Evolutionary conservation across 2,888 invertebrate genomes (phyloP).

Genomic region (Panzeria rudis): DNA sequence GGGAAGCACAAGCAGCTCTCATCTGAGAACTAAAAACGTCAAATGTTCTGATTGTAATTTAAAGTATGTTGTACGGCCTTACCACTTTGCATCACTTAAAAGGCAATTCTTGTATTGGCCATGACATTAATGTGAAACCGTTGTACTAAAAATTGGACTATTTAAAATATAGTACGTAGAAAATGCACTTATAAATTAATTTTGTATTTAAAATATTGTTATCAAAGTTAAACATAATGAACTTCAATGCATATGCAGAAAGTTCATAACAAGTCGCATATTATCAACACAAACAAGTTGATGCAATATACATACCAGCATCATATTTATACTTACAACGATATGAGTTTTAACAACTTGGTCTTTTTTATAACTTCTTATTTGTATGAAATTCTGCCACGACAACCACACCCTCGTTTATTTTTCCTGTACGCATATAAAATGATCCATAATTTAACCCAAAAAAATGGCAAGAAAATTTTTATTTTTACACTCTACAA

Average conservation of each 20-base stretch:
- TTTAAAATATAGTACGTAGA: no score
- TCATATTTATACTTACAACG: slow-evolving; percentile 13
- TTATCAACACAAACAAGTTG: not conserved
- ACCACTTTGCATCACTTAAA: no score
- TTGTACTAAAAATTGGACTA: no score
- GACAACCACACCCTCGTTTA: slow-evolving; percentile 71
- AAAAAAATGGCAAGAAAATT: slow-evolving; percentile 12
- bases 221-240: not conserved
- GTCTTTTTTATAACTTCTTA: slow-evolving; percentile 19
- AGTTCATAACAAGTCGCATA: not conserved
- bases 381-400: slow-evolving; percentile 40
- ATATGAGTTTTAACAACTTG: slow-evolving; percentile 31
- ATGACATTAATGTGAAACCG: no score
- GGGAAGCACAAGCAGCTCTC: no score
- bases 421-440: slow-evolving; percentile 62
- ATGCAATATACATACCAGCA: not conserved
- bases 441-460: slow-evolving; percentile 55
- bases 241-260: not conserved
- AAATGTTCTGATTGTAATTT: no score
- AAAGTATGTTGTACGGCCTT: no score
- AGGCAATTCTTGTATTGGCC: no score
- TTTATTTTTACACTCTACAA: slow-evolving; percentile 25
- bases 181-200: no score
- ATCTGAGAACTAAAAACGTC: no score
- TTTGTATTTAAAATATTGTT: not conserved